phyloP scores from a whole-genome alignment of 2,888 invertebrate genomes.

The Hermaeophaga mercurialis region DNA sequence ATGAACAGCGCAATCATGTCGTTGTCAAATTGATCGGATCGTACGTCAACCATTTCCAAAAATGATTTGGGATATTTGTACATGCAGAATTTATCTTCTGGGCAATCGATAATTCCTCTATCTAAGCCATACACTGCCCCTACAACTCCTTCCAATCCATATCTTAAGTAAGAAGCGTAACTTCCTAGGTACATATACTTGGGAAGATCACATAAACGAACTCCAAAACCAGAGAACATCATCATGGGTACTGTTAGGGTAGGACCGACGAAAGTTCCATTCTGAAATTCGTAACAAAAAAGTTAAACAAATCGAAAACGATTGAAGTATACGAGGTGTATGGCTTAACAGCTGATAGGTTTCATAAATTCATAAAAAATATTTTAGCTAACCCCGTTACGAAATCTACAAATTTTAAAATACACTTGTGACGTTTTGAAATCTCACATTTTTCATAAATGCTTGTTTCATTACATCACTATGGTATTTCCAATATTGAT shows the following conservation, averaged over 20 bases:
- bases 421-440: too few species aligned
- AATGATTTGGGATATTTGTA: conserved; percentile 83
- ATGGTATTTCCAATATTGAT: too few species aligned
- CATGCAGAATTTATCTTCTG: conserved; percentile 76
- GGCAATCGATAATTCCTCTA: conserved; percentile 77
- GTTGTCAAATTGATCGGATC: conserved; percentile 80
- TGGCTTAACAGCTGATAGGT: too few species aligned
- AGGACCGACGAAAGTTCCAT: conserved; percentile 94
- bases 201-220: conserved; percentile 85
- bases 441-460: too few species aligned
- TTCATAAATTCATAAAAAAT: too few species aligned
- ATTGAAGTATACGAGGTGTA: too few species aligned
- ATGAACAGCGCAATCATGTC: conserved; percentile 75
- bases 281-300: conserved; percentile 63
- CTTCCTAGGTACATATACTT: conserved; percentile 88
- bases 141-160: conserved; percentile 87
- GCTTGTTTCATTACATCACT: too few species aligned
- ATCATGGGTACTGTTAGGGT: conserved; percentile 91
- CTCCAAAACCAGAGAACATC: conserved; percentile 97
- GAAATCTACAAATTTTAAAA: too few species aligned
- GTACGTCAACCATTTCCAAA: conserved; percentile 80
- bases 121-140: conserved; percentile 83
- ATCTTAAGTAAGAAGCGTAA: conserved; percentile 88
- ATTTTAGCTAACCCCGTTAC: too few species aligned
- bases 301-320: too few species aligned